A percentile compares a stretch with the other conserved stretches of the same genome.
These are phyloP conservation scores for Acanthoscelides obtectus DNA, from an alignment of 2,888 invertebrate genomes.

Conservation along the genomic window DNA sequence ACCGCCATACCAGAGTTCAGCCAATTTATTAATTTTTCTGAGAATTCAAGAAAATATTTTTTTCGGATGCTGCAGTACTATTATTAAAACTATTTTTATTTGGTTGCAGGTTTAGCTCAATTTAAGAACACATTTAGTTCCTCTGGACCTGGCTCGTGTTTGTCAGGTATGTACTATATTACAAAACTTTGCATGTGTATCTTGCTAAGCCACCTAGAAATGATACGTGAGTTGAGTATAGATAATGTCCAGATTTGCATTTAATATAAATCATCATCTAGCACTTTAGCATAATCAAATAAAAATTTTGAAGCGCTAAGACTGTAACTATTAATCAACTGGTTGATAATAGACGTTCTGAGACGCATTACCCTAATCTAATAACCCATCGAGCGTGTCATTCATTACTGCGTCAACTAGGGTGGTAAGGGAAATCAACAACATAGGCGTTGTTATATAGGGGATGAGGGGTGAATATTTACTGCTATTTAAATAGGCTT, in stretches of 20 bases:
- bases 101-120: slow-evolving; percentile 58
- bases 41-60: too few relatives aligned
- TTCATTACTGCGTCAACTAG: slow-evolving; percentile 8
- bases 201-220: background rate
- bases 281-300: background rate
- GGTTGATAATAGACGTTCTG: background rate
- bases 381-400: slow-evolving; percentile 34
- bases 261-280: background rate
- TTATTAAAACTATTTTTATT: too few relatives aligned
- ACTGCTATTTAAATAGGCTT: too few relatives aligned
- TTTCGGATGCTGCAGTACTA: too few relatives aligned
- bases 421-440: background rate
- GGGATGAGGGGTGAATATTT: too few relatives aligned
- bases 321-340: background rate
- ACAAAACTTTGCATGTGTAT: background rate
- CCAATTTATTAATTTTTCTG: too few relatives aligned
- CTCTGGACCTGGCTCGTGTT: slow-evolving; percentile 58
- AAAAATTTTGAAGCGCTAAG: background rate
- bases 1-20: too few relatives aligned
- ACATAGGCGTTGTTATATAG: background rate
- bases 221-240: background rate
- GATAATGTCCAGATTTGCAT: background rate
- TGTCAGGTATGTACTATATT: slow-evolving; percentile 51
- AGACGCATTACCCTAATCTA: slow-evolving; percentile 35
- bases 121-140: slow-evolving; percentile 64